Base-by-base conservation (phyloP, 2,888 invertebrate species). In the Ornithoptera priamus region DNA sequence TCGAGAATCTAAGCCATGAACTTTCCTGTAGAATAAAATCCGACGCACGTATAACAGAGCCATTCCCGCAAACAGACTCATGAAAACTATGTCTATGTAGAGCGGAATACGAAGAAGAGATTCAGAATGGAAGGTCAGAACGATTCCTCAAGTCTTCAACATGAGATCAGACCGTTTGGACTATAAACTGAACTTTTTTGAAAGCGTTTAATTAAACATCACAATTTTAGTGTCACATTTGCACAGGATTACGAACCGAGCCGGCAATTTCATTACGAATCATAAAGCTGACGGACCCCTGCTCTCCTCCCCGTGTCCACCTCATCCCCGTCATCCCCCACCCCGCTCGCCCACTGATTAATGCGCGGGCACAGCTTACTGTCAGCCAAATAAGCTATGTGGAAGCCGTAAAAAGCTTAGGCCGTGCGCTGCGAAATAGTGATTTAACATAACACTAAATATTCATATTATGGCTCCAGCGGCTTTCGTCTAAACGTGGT, bases 261-360 rank as follows among this genome's bases (percentile, higher is more conserved):
- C 65, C 59, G 59, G 65, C 65, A 46, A 69, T 65, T 65, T 42
- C 42, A 65, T 56, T 69, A 65, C 56, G 68, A 30, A 68, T 64
- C 60, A 69, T 65, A 62, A 61, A 61, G 65, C 65, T 53, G 64
- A 53, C 68, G 39, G 39, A 39, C 39, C 39, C 39, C 39, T 10
- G 39, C 7, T 10, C 39, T 10, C 39, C 39, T 7, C 7, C 39
- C 39, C 30, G 30, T 30, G 30, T 30, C 5, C 30, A 3, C 50
- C 2, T 2, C 50, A 50, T 18, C 50, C 50, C 15, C 12, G 50
- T 18, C 50, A 17, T 18, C 50, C 50, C 50, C 18, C 18, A 10
- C 53, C 18, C 15, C 1, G 15, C 36, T 50, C 56, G 56, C 22
- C 53, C 46, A 30, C 64, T 60, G 65, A 69, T 69, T 65, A 65